Evolutionary conservation across 2,113 vertebrate species (phyloP).

Genomic region (Pimephales promelas): DNA sequence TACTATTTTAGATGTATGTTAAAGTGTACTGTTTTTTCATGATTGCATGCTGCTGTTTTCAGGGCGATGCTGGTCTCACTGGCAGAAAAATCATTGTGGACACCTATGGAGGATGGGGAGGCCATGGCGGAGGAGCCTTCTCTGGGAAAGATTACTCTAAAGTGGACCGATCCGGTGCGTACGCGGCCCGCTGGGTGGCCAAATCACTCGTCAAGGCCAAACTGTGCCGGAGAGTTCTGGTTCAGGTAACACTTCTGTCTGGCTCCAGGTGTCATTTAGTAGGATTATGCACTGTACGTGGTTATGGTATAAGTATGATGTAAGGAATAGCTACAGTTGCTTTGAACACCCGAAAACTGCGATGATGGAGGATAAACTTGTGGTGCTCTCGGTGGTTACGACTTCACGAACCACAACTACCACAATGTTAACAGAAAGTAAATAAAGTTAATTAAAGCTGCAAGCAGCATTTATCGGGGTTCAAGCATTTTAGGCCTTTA

Average conservation of each 20-base stretch:
- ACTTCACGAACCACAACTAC: too few species aligned
- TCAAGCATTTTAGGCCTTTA: too few species aligned
- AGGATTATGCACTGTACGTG: not conserved
- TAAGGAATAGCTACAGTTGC: too few species aligned
- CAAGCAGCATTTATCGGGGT: too few species aligned
- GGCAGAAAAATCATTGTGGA: conserved; percentile 80
- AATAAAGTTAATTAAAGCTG: too few species aligned
- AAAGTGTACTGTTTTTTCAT: not conserved
- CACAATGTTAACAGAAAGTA: too few species aligned
- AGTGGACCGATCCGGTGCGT: conserved; percentile 78
- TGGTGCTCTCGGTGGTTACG: too few species aligned
- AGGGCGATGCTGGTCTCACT: conserved; percentile 77
- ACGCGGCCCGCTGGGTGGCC: conserved; percentile 79
- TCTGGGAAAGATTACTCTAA: conserved; percentile 79
- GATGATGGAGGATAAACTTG: too few species aligned
- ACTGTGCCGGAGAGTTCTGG: conserved; percentile 73
- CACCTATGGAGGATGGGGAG: conserved; percentile 78
- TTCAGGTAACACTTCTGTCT: conserved; percentile 68
- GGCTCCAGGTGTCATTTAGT: not conserved
- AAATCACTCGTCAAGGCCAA: conserved; percentile 78
- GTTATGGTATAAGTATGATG: not conserved
- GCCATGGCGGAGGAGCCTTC: conserved; percentile 79
- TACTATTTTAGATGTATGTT: not conserved
- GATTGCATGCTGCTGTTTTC: not conserved
- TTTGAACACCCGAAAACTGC: too few species aligned